Conservation (phyloP, 23 tunicate genomes). For the Styela plicata region DNA sequence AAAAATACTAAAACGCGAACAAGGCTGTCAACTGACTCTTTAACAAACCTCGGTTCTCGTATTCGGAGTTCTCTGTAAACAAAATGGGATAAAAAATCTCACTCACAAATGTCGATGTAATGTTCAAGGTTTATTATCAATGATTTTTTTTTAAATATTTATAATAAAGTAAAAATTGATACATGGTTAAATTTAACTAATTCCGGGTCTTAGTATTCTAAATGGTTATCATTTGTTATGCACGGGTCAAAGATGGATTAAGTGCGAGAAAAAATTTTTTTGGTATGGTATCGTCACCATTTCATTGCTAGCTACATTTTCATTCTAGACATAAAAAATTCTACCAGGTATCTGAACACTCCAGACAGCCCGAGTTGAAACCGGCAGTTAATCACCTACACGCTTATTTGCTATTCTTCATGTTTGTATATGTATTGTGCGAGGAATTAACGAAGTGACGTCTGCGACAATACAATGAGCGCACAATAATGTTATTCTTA, state of each 20-base stretch:
- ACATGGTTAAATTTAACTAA: too few species aligned
- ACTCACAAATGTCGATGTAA: too few species aligned
- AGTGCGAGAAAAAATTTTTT: too few species aligned
- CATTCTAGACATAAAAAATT: not conserved
- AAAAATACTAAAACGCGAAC: too few species aligned
- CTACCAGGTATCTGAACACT: not conserved
- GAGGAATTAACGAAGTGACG: not conserved
- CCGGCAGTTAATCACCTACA: not conserved
- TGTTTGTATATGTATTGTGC: not conserved
- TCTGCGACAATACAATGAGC: constrained; percentile 10
- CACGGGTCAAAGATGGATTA: too few species aligned
- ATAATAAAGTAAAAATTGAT: too few species aligned
- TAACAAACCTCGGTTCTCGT: too few species aligned
- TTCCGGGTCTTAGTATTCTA: not conserved
- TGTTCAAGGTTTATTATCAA: not conserved
- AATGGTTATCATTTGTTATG: not conserved
- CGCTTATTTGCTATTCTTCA: not conserved
- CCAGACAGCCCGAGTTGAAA: not conserved
- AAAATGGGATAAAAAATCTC: too few species aligned
- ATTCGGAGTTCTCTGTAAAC: too few species aligned
- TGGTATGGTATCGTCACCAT: too few species aligned
- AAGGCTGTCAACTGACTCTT: too few species aligned
- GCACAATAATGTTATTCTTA: constrained; percentile 6
- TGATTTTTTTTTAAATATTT: too few species aligned
- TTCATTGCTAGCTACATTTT: not conserved